Conservation (phyloP, 2,797 vertebrate genomes). For the Labroides dimidiatus region DNA sequence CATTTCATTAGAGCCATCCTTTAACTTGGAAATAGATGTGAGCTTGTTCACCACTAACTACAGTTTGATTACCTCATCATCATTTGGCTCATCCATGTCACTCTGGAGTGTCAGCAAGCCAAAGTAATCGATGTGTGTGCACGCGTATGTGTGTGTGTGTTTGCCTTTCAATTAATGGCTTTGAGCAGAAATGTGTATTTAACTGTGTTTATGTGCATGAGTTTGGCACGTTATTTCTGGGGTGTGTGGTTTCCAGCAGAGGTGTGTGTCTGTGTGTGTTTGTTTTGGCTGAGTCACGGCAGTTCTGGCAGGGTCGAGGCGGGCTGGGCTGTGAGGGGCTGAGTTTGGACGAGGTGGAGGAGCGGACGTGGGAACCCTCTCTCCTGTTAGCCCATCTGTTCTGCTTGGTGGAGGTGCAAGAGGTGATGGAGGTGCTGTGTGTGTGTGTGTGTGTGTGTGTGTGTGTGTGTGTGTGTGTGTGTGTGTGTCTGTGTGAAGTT, state of each 20-base stretch:
- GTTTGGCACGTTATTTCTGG: slow-evolving; percentile 44
- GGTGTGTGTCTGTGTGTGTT: slow-evolving; percentile 35
- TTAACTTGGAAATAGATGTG: slow-evolving; percentile 40
- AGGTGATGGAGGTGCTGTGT: slow-evolving; percentile 55
- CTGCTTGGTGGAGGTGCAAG: slow-evolving; percentile 56
- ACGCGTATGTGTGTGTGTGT: slow-evolving; percentile 18
- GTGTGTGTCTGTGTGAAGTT: slow-evolving; percentile 20
- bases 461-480: slow-evolving; percentile 25
- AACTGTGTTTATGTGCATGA: slow-evolving; percentile 42
- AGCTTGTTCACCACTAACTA: slow-evolving; percentile 51
- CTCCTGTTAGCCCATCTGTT: slow-evolving; percentile 81
- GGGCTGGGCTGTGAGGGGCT: slow-evolving; percentile 48
- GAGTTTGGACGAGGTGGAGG: slow-evolving; percentile 67
- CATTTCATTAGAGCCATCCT: slow-evolving; percentile 19
- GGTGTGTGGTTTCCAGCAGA: slow-evolving; percentile 44
- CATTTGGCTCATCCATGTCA: slow-evolving; percentile 49
- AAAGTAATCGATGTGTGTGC: slow-evolving; percentile 21
- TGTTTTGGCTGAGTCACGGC: slow-evolving; percentile 74
- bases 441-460: slow-evolving; percentile 29
- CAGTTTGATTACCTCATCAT: slow-evolving; percentile 69
- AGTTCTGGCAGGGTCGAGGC: slow-evolving; percentile 70
- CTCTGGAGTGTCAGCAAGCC: slow-evolving; percentile 33
- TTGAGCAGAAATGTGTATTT: slow-evolving; percentile 33
- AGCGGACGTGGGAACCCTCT: slow-evolving; percentile 77
- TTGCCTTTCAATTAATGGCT: slow-evolving; percentile 12